These are phyloP conservation scores for Paramuricea clavata DNA, from an alignment of 92 coral and sea anemone species.

Conservation along the genomic window DNA sequence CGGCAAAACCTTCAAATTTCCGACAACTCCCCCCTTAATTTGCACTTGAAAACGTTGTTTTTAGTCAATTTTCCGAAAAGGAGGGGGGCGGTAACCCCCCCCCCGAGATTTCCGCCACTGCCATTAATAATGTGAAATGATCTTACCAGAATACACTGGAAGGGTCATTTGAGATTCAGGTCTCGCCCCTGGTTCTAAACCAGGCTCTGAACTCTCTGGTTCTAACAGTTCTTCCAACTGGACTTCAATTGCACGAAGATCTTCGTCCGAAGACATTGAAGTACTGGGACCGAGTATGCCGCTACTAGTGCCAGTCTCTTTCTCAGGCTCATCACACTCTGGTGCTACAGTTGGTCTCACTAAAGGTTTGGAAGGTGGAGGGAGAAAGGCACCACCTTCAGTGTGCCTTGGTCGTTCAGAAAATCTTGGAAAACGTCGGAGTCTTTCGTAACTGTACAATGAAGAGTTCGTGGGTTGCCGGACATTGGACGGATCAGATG, in stretches of 20 bases:
- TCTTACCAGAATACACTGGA: slow-evolving; percentile 26
- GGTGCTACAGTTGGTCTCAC: neutral
- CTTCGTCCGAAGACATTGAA: slow-evolving; percentile 37
- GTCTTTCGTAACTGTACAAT: slow-evolving; percentile 1
- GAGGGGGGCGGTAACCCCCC: too few relatives aligned
- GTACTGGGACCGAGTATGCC: neutral
- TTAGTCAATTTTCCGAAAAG: too few relatives aligned
- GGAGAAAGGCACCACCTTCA: neutral
- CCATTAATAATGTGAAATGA: neutral
- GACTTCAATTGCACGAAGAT: slow-evolving; percentile 39
- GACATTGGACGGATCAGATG: neutral
- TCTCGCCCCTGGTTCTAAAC: neutral
- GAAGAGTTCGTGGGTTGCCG: neutral
- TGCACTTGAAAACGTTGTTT: too few relatives aligned
- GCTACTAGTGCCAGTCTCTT: neutral
- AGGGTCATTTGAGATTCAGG: neutral
- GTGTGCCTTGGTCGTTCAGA: neutral
- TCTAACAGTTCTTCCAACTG: slow-evolving; percentile 23
- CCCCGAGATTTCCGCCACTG: too few relatives aligned
- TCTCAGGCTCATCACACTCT: neutral
- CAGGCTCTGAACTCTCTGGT: neutral
- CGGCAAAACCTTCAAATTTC: too few relatives aligned
- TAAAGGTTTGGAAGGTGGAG: neutral
- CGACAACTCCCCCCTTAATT: too few relatives aligned
- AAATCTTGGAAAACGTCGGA: neutral